phyloP scores from a whole-genome alignment of 2,113 vertebrate species.

The Pipa parva region DNA sequence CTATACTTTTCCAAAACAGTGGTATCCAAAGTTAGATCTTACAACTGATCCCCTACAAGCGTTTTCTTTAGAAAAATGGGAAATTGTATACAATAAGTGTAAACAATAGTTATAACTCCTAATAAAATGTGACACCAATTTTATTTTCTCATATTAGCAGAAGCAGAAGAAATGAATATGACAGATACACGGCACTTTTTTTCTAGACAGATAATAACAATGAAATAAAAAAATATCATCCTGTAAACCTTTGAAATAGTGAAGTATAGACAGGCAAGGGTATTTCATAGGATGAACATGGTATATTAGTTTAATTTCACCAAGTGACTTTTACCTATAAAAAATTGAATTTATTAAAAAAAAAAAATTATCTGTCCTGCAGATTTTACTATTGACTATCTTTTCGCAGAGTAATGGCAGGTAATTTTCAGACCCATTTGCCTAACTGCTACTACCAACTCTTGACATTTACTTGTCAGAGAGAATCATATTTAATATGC shows the following conservation, averaged over 20 bases:
- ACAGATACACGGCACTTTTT: neutral
- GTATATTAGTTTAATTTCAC: neutral
- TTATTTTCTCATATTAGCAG: neutral
- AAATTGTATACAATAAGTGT: neutral
- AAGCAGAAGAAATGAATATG: neutral
- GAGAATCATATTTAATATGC: constrained; percentile 29
- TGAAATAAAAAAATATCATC: neutral
- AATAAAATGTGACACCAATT: neutral
- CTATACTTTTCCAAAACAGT: too few species aligned
- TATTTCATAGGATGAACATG: neutral
- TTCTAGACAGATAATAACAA: neutral
- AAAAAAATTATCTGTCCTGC: neutral
- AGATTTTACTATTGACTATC: neutral
- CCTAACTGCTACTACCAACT: neutral
- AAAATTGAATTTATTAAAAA: neutral
- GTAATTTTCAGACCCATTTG: constrained; percentile 5
- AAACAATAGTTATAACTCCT: neutral
- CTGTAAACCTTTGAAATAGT: neutral
- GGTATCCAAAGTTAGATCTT: too few species aligned
- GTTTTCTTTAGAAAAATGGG: too few species aligned
- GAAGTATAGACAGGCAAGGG: neutral
- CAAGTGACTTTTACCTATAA: neutral
- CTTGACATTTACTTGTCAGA: constrained; percentile 36
- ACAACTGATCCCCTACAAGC: too few species aligned
- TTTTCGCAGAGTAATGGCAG: neutral